Evolutionary conservation across 2,888 invertebrate species (phyloP), one percentile per base, ranked within the genome.

Genomic region (Fragum sueziense): DNA sequence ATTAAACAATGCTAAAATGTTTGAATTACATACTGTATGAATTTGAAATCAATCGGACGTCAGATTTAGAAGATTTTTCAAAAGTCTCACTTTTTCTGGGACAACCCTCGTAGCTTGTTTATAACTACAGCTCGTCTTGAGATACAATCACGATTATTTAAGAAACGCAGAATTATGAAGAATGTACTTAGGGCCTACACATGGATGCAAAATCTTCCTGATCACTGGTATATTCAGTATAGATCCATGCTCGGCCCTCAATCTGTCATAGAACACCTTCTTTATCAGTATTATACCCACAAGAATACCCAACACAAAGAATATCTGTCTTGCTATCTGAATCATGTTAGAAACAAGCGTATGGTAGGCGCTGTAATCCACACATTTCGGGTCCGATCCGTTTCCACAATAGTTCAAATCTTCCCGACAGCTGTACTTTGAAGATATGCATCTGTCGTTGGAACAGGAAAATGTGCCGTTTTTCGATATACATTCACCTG

Each of bases 391-490:
- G 20, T 65, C 65, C 4, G 37, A 27, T 1, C 65, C 65, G n/a
- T 41, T 65, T 22, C 65, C 65, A 22, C 65, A 65, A 2, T 37
- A 37, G 27, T 65, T 65, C 0, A 65, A 7, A 22, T 65, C 65
- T 20, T 65, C 65, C 9, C 34, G 65, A 34, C 65, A 65, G 20
- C 65, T 65, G 34, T 34, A 6, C 9, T 14, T 27, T 2, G 65
- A 41, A 9, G 65, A 41, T 37, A 65, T 65, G 41, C 65, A 65
- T 22, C 41, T 34, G 25, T 41, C 22, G 14, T 6, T 65, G n/a
- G 65, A 34, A 27, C 65, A 65, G 25, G 65, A 25, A 65, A 65
- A 65, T 22, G 22, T 41, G 34, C 31, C 41, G 14, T 65, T 34
- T 22, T 62, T 34, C 20, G 62, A n/a, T 1, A 25, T 65, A 41